Evolutionary conservation across 2,888 invertebrate species (phyloP), one percentile per base, ranked within the genome.

Genomic region (Cinara cedri): DNA sequence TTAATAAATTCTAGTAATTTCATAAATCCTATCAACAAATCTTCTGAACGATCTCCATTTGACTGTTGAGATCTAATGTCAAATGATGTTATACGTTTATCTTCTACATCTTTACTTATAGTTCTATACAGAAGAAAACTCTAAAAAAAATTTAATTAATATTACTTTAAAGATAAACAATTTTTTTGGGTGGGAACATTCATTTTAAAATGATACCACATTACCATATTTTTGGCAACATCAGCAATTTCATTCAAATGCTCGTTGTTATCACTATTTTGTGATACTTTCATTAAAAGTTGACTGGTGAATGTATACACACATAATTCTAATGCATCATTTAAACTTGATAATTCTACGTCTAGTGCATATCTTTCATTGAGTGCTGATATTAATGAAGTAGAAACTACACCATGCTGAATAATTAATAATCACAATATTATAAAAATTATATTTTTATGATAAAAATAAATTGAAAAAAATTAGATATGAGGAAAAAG

Each of bases 1-100:
- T 78, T 78, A 21, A 78, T 68, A 60, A 78, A 78, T 78, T 78
- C 78, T 21, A 78, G 34, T 60, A 78, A 60, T 51, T 78, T 78
- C 78, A 78, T 78, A 78, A 78, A 78, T 51, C 78, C 78, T 60
- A 78, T 78, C 46, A 78, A 60, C 3, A 78, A 60, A 78, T 78
- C 68, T 57, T 68, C 78, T 49, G 78, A 51, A 16, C 78, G 60
- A 60, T 78, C 51, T 46, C 60, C 78, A 60, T 60, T 78, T 46
- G 78, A 78, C 26, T 78, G 78, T 70, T 78, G 78, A 21, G 78
- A 70, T 78, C 78, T 78, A 9, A 78, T 78, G 9, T 78, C 68
- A 60, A 78, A 66, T n/a, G 68, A 78, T 21, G 78, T 78, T 49
- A 78, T 78, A 4, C 21, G 57, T 9, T 65, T 78, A 49, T 78